A percentile compares a stretch with the other conserved stretches of the same genome.
Evolutionary conservation across 64 coral and sea anemone species (phyloP).

Genomic region (Stichodactyla mertensii): DNA sequence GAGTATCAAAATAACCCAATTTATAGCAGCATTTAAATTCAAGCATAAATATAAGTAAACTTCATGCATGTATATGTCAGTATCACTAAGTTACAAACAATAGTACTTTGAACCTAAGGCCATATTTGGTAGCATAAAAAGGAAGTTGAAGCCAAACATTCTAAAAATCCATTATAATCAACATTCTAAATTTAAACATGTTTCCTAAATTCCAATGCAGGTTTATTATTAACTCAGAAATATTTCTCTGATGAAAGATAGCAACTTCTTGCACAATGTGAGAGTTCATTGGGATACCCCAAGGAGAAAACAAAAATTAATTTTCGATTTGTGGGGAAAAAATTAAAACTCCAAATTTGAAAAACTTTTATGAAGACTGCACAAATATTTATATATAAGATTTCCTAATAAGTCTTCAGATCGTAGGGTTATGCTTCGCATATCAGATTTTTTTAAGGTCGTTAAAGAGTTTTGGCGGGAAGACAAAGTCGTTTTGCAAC

Average conservation of each 20-base stretch:
- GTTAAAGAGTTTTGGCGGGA: slow-evolving; percentile 8
- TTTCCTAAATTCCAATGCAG: too few relatives aligned
- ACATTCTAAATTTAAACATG: background rate
- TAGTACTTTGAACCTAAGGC: background rate
- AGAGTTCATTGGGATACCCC: background rate
- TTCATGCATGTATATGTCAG: too few relatives aligned
- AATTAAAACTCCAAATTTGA: too few relatives aligned
- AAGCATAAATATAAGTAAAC: too few relatives aligned
- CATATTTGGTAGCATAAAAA: background rate
- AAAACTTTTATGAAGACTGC: too few relatives aligned
- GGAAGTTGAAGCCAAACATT: background rate
- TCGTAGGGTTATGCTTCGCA: too few relatives aligned
- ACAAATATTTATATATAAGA: too few relatives aligned
- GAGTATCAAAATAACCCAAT: too few relatives aligned
- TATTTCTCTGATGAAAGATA: background rate
- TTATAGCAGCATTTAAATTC: too few relatives aligned
- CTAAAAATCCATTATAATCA: background rate
- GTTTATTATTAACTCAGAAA: background rate
- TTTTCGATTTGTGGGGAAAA: too few relatives aligned
- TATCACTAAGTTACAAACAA: too few relatives aligned
- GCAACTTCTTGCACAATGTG: background rate
- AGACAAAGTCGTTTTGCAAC: background rate
- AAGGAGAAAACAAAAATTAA: background rate
- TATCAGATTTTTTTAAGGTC: background rate
- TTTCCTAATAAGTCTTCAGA: too few relatives aligned